phyloP scores from a whole-genome alignment of 2,888 invertebrate species.

The Beris chalybata region DNA sequence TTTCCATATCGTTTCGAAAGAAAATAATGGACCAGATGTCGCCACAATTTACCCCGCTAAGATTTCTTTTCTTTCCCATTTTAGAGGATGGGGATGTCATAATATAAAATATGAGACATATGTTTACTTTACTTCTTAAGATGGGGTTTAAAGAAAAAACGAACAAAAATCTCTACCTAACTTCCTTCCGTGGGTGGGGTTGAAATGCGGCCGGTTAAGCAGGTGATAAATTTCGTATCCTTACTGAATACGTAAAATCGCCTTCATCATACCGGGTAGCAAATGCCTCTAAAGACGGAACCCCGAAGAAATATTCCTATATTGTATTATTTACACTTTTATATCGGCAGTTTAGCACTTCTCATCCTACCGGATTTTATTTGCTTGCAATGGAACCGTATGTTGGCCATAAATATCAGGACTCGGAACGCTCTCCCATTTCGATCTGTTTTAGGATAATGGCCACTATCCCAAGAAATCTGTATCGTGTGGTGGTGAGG shows the following conservation, averaged over 20 bases:
- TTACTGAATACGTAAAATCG: slow-evolving; percentile 18
- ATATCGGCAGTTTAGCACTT: background rate
- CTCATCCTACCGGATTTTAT: background rate
- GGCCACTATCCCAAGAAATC: too few relatives aligned
- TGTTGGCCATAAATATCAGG: too few relatives aligned
- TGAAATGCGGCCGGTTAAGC: background rate
- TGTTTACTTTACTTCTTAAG: slow-evolving; percentile 18
- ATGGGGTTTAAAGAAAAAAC: too few relatives aligned
- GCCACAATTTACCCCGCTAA: slow-evolving; percentile 25
- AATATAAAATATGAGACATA: slow-evolving; percentile 34
- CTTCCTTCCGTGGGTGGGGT: too few relatives aligned
- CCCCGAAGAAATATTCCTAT: background rate
- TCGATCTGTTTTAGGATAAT: too few relatives aligned
- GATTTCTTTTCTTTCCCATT: slow-evolving; percentile 17
- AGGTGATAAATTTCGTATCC: slow-evolving; percentile 29
- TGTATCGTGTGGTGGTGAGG: too few relatives aligned
- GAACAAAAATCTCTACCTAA: too few relatives aligned
- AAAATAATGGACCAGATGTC: slow-evolving; percentile 34
- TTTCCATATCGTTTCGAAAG: slow-evolving; percentile 33
- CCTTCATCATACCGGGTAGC: background rate
- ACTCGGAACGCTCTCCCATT: too few relatives aligned
- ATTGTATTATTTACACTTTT: background rate
- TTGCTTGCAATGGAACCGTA: too few relatives aligned
- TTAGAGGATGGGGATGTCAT: slow-evolving; percentile 15
- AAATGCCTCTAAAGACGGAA: background rate